phyloP scores from a whole-genome alignment of 2,113 vertebrate genomes.

The Megaceryle torquata region DNA sequence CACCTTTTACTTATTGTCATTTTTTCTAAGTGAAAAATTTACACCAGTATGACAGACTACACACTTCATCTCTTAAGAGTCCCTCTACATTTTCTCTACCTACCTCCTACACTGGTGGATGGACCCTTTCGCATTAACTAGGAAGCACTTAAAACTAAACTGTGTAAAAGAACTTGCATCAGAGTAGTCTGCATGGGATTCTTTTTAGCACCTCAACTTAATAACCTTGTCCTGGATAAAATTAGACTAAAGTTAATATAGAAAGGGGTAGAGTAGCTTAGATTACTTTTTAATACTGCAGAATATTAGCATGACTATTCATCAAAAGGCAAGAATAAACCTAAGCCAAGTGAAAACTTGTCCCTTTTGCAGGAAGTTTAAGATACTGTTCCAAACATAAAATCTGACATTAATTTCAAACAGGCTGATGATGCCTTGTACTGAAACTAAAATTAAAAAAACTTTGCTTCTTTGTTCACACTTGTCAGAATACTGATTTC shows the following conservation, averaged over 20 bases:
- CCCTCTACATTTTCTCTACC: not conserved
- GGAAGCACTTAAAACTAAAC: not conserved
- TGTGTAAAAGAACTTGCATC: not conserved
- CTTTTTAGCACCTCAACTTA: not conserved
- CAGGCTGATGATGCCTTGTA: not conserved
- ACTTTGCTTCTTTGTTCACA: not conserved
- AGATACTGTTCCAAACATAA: not conserved
- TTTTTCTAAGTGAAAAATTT: not conserved
- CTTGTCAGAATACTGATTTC: not conserved
- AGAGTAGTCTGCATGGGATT: not conserved
- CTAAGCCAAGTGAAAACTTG: not conserved
- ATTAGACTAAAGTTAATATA: not conserved
- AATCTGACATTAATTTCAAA: not conserved
- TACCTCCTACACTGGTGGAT: not conserved
- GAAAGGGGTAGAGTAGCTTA: not conserved
- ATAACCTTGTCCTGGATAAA: not conserved
- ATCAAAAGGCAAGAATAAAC: not conserved
- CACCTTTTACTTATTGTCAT: not conserved
- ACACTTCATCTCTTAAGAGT: not conserved
- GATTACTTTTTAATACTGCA: not conserved
- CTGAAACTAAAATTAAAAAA: not conserved
- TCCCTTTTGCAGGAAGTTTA: not conserved
- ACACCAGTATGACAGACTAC: not conserved
- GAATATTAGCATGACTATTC: not conserved
- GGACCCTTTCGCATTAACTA: not conserved